Evolutionary conservation across 2,888 invertebrate genomes (phyloP).

Genomic region (Clunio marinus): DNA sequence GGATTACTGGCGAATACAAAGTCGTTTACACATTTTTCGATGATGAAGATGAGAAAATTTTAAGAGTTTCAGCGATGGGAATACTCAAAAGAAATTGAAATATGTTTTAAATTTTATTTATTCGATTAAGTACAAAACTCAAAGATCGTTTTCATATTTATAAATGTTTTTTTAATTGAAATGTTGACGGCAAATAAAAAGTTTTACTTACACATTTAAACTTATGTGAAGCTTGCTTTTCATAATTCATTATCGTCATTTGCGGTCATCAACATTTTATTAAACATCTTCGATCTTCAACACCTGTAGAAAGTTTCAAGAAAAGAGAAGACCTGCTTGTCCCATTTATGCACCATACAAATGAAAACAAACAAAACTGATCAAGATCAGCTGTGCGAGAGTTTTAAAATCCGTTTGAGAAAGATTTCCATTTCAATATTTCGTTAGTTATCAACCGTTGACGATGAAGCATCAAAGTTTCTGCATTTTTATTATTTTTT

Average conservation of each 20-base stretch:
- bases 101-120: too few relatives aligned
- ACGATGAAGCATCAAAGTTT: conserved; percentile 9
- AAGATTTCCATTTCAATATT: conserved; percentile 14
- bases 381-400: neutral
- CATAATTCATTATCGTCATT: neutral
- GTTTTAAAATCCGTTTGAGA: neutral
- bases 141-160: too few relatives aligned
- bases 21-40: conserved; percentile 22
- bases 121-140: too few relatives aligned
- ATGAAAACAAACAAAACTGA: conserved; percentile 15
- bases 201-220: too few relatives aligned
- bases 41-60: conserved; percentile 16
- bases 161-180: too few relatives aligned
- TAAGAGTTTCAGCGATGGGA: neutral
- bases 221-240: too few relatives aligned
- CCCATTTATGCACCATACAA: neutral
- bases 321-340: neutral
- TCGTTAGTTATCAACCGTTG: conserved; percentile 9
- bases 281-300: neutral
- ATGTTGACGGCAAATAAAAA: too few relatives aligned
- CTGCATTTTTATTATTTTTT: neutral
- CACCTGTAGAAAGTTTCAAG: conserved; percentile 32
- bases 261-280: conserved; percentile 3
- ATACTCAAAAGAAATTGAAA: neutral
- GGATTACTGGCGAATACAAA: conserved; percentile 30